phyloP scores from a whole-genome alignment of 2,797 vertebrate species.

The Huso huso region DNA sequence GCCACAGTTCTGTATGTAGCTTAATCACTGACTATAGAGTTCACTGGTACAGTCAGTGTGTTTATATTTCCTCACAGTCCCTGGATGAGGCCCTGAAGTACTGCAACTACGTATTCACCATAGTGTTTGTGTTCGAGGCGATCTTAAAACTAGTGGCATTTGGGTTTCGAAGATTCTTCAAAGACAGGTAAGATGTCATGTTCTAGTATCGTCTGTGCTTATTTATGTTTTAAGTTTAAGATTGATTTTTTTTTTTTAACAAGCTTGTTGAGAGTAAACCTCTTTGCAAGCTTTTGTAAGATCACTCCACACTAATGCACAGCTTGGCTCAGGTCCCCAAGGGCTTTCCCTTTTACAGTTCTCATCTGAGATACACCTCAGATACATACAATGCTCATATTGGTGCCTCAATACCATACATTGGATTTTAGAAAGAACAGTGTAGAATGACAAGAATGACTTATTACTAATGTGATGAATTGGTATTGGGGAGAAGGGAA shows the following conservation, averaged over 20 bases:
- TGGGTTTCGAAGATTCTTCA: slow-evolving; percentile 88
- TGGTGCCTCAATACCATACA: too few species aligned
- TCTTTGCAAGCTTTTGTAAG: not conserved
- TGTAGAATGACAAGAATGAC: too few species aligned
- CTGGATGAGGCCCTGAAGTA: slow-evolving; percentile 91
- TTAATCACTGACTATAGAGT: not conserved
- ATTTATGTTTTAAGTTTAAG: not conserved
- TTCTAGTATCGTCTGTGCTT: not conserved
- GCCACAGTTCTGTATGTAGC: too few species aligned
- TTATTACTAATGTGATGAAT: not conserved
- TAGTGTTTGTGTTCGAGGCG: slow-evolving; percentile 87
- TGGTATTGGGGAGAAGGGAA: too few species aligned
- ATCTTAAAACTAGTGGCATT: slow-evolving; percentile 85
- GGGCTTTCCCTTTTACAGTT: too few species aligned
- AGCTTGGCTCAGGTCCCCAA: too few species aligned
- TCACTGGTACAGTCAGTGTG: not conserved
- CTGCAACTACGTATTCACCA: slow-evolving; percentile 92
- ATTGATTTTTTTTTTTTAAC: not conserved
- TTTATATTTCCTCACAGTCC: slow-evolving; percentile 57
- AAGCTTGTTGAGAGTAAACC: too few species aligned
- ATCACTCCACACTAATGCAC: too few species aligned
- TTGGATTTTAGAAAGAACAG: too few species aligned
- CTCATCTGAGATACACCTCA: too few species aligned
- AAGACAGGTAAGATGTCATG: slow-evolving; percentile 75
- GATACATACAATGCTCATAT: too few species aligned